Conservation (phyloP, 2,888 invertebrate species). For the Linnaemya tessellans region DNA sequence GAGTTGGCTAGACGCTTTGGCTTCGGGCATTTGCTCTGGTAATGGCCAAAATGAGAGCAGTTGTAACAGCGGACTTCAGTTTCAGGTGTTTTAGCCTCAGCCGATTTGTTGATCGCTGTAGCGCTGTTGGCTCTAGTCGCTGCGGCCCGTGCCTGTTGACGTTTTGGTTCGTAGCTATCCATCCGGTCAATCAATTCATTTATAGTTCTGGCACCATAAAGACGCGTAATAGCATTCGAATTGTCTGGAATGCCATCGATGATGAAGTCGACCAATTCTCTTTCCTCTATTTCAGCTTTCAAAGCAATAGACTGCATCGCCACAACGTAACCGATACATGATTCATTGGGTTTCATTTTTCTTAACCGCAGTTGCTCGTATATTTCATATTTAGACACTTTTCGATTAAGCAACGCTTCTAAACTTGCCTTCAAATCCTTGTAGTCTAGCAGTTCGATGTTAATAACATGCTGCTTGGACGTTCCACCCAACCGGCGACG, state of each 20-base stretch:
- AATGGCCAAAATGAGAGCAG: no score
- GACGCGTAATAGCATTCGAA: constrained; percentile 41
- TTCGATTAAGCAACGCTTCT: constrained; percentile 38
- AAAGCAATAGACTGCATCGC: constrained; percentile 57
- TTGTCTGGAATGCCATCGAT: constrained; percentile 60
- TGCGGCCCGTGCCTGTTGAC: constrained; percentile 5
- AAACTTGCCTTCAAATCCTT: constrained; percentile 48
- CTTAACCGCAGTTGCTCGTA: constrained; percentile 46
- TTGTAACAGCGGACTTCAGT: no score
- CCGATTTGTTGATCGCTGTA: constrained; percentile 34
- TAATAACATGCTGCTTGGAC: constrained; percentile 39
- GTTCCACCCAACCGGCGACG: constrained; percentile 36
- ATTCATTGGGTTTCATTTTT: constrained; percentile 47
- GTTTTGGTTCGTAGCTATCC: constrained; percentile 50
- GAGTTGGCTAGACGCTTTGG: no score
- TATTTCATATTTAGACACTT: constrained; percentile 60
- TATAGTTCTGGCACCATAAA: constrained; percentile 54
- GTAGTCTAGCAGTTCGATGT: constrained; percentile 44
- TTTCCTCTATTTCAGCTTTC: constrained; percentile 38
- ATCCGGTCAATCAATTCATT: constrained; percentile 47
- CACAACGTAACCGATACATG: constrained; percentile 54
- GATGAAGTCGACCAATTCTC: constrained; percentile 60
- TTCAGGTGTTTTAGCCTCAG: constrained; percentile 11
- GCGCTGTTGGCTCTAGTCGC: constrained; percentile 1
- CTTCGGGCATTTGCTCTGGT: no score